Conservation (phyloP, 2,113 vertebrate species). For the Ramphastos sulfuratus region DNA sequence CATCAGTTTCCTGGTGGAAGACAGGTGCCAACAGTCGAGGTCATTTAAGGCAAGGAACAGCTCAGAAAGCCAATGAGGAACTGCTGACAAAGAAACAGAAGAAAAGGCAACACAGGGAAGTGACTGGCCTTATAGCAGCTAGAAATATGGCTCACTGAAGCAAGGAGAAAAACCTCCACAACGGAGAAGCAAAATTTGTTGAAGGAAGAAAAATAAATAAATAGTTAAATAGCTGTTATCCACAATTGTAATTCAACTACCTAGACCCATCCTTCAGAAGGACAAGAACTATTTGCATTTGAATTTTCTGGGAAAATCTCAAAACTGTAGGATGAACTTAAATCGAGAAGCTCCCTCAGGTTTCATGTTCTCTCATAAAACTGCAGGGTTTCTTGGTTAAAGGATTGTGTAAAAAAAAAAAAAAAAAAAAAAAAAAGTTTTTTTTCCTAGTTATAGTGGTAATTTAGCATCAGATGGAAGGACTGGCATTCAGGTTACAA, state of each 20-base stretch:
- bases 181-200: neutral
- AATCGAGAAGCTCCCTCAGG: neutral
- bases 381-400: neutral
- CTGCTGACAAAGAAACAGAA: neutral
- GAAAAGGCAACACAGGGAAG: neutral
- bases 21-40: accelerated
- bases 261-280: neutral
- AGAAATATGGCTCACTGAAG: neutral
- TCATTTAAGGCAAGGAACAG: neutral
- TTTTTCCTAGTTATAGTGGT: neutral
- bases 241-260: neutral
- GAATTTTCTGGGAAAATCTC: neutral
- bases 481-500: neutral
- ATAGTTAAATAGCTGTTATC: neutral
- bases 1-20: neutral
- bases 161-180: neutral
- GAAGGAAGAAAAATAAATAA: neutral
- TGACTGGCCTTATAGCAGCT: neutral
- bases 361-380: neutral
- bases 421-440: too few relatives aligned
- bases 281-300: neutral
- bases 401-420: neutral
- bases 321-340: neutral
- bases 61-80: neutral
- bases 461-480: neutral